A percentile compares a stretch with the other conserved stretches of the same genome.
Conservation (phyloP, 2,797 vertebrate genomes). For the Fistularia commersonii region DNA sequence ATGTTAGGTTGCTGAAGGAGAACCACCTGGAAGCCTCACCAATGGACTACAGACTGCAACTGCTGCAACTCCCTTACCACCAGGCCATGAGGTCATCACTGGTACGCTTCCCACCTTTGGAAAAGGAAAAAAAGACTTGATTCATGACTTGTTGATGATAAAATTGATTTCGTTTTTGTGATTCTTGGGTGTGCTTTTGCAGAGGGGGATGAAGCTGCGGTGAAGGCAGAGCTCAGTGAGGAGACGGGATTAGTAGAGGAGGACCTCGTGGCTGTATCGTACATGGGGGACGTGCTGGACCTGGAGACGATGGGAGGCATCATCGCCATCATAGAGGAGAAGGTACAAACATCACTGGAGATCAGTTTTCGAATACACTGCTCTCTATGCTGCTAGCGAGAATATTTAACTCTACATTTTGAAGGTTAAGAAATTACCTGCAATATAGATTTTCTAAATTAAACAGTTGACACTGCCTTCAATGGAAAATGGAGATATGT, state of each 20-base stretch:
- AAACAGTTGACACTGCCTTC: too few species aligned
- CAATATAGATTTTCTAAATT: too few species aligned
- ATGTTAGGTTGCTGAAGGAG: conserved; percentile 75
- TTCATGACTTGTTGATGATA: too few species aligned
- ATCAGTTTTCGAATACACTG: too few species aligned
- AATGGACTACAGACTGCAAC: conserved; percentile 70
- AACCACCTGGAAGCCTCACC: conserved; percentile 60
- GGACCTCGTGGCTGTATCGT: conserved; percentile 75
- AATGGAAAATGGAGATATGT: too few species aligned
- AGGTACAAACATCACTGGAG: conserved; percentile 70
- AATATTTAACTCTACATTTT: too few species aligned
- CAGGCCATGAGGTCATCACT: conserved; percentile 82
- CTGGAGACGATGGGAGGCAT: conserved; percentile 95
- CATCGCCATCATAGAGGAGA: conserved; percentile 96
- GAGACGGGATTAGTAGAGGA: conserved; percentile 71
- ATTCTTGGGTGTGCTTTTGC: background rate
- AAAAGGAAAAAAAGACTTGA: too few species aligned
- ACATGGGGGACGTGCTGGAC: conserved; percentile 90
- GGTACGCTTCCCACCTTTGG: conserved; percentile 68
- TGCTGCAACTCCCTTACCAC: conserved; percentile 72
- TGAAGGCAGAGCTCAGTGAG: conserved; percentile 63
- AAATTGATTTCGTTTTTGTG: background rate
- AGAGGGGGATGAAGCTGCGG: conserved; percentile 58
- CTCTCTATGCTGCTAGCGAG: too few species aligned
- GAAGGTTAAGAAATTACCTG: too few species aligned